A percentile compares a stretch with the other conserved stretches of the same genome.
phyloP scores from a whole-genome alignment of 2,113 vertebrate species.

The Natator depressus region DNA sequence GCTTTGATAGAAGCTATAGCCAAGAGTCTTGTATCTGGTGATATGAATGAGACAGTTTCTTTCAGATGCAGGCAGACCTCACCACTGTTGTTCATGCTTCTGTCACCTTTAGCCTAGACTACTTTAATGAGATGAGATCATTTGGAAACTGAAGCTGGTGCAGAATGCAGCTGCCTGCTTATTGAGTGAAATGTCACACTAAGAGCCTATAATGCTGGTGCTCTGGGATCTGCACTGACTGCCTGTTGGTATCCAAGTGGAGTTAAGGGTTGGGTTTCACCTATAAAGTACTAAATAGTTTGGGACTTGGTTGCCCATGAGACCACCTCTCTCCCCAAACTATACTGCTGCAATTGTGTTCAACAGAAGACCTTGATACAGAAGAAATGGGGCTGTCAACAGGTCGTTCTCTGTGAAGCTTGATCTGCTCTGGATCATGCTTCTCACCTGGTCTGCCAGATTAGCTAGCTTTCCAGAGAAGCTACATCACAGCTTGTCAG shows the following conservation, averaged over 20 bases:
- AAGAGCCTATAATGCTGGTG: not conserved
- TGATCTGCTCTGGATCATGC: not conserved
- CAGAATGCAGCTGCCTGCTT: not conserved
- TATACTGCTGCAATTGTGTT: not conserved
- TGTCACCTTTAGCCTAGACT: not conserved
- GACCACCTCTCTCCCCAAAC: not conserved
- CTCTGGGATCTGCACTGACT: not conserved
- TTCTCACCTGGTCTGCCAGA: not conserved
- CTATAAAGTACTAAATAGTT: not conserved
- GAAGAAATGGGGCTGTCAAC: not conserved
- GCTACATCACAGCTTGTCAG: too few relatives aligned
- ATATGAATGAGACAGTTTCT: not conserved
- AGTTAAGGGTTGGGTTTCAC: not conserved
- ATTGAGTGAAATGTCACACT: not conserved
- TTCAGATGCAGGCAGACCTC: not conserved
- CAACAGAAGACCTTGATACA: not conserved
- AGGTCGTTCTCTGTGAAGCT: not conserved
- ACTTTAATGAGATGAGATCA: not conserved
- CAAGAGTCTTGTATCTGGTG: not conserved
- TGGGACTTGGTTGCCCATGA: not conserved
- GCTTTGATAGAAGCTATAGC: not conserved
- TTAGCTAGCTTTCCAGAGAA: not conserved
- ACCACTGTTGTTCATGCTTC: not conserved
- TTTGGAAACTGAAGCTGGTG: not conserved
- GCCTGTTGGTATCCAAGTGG: not conserved